Evolutionary conservation across 2,113 vertebrate genomes (phyloP), one percentile per base, ranked within the genome.

Genomic region (Lipophrys pholis): DNA sequence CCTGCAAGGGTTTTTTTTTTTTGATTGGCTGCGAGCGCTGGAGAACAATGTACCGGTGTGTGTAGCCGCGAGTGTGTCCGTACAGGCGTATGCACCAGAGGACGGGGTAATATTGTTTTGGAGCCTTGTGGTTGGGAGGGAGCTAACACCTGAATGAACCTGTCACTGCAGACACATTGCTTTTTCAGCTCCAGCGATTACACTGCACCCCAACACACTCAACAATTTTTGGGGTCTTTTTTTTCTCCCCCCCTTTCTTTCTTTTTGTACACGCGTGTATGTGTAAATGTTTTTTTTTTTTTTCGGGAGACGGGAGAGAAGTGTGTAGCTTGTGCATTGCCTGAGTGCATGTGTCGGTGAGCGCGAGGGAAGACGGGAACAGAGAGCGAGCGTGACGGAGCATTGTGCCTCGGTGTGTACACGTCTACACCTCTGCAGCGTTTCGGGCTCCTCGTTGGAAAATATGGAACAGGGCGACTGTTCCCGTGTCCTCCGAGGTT

Each of bases 71-170:
- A 9, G 36, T 36, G 61, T 52, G 73, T n/a, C 46, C 51, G 53
- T 54, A 69, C 71, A 38, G 21, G 40, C 21, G 49, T 69, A 72
- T 82, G 77, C 73, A 86, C 77, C 46, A 68, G 79, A 89, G 83
- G 68, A 87, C 86, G 59, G 73, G 69, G 88, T 85, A 80, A 89
- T 86, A 87, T 87, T 89, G 85, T 88, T 85, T 87, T 84, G 72
- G 81, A 87, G 82, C 81, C 81, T 87, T 74, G 89, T 65, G 87
- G 69, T 85, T 60, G 73, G 78, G 84, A 85, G 49, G 49, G 58
- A 80, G 90, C 88, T 86, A 90, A 91, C 89, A 92, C 90, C 91
- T 93, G 91, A 93, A 86, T 91, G 88, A 89, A 90, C 89, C 90
- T 92, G 92, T 93, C 91, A 93, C 77, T 62, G 81, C 73, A 89